phyloP scores from a whole-genome alignment of 1,140 invertebrate species.

The Bombus turneri region DNA sequence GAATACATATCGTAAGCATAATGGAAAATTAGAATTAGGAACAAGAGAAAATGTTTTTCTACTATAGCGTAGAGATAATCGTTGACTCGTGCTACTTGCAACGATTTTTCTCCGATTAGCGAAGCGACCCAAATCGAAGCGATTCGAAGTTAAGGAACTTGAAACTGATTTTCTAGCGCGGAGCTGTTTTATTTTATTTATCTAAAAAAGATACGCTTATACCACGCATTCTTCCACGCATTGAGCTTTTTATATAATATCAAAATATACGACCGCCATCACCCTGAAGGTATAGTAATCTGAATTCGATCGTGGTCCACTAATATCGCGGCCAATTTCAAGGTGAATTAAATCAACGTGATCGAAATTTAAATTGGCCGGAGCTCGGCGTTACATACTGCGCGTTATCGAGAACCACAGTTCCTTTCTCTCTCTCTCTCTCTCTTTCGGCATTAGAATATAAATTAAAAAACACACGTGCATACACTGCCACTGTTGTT shows the following conservation, averaged over 20 bases:
- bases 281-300: background rate
- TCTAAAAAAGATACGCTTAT: background rate
- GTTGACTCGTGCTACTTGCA: background rate
- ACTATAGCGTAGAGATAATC: background rate
- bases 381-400: background rate
- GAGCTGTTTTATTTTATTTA: no score
- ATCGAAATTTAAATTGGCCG: slow-evolving; percentile 41
- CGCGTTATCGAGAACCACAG: background rate
- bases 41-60: background rate
- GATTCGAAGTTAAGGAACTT: background rate
- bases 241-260: no score
- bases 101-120: background rate
- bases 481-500: background rate
- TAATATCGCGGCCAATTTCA: slow-evolving; percentile 26
- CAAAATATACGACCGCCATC: no score
- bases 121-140: background rate
- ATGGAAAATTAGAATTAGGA: background rate
- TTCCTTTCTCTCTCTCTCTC: no score
- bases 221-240: background rate
- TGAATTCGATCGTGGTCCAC: background rate
- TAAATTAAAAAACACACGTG: slow-evolving; percentile 33
- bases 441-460: slow-evolving; percentile 32
- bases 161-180: background rate
- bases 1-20: background rate
- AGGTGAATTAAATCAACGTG: slow-evolving; percentile 33